Conservation (phyloP, 92 coral and sea anemone species). For the Epizoanthus scotinus region DNA sequence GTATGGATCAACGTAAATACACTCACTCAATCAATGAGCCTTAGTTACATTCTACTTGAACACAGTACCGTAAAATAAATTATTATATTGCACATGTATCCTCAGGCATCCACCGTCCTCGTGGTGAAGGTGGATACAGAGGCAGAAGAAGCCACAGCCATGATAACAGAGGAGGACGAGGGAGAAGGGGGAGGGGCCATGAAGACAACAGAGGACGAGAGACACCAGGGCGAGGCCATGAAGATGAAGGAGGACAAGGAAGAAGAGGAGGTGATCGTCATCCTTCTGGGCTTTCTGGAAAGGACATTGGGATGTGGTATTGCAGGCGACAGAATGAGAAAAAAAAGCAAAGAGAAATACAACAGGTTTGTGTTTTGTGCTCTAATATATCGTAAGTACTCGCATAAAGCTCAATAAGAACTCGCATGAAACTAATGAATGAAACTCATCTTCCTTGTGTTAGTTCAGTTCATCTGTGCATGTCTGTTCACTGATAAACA, state of each 20-base stretch:
- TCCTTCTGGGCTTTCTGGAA: conserved; percentile 83
- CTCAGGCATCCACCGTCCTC: too few relatives aligned
- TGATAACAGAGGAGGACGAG: conserved; percentile 6
- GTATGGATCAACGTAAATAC: neutral
- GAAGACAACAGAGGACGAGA: conserved; percentile 2
- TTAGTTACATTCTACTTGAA: neutral
- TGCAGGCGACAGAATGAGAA: conserved; percentile 62
- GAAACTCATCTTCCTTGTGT: too few relatives aligned
- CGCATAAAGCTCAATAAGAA: too few relatives aligned
- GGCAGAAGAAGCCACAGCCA: too few relatives aligned
- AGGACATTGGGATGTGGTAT: conserved; percentile 84
- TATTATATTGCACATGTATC: too few relatives aligned
- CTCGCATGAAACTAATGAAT: too few relatives aligned
- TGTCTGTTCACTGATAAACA: too few relatives aligned
- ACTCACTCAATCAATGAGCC: too few relatives aligned
- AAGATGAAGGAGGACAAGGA: conserved; percentile 39
- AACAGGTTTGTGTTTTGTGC: conserved; percentile 80
- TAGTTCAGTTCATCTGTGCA: too few relatives aligned
- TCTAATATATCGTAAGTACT: too few relatives aligned
- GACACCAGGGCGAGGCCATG: neutral
- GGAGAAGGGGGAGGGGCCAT: conserved; percentile 7
- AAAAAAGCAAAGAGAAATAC: conserved; percentile 51
- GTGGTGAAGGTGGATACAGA: too few relatives aligned
- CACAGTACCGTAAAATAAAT: too few relatives aligned
- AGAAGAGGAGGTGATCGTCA: conserved; percentile 56